These are phyloP conservation scores for Timema cristinae DNA, from an alignment of 2,888 invertebrate species.

Conservation along the genomic window DNA sequence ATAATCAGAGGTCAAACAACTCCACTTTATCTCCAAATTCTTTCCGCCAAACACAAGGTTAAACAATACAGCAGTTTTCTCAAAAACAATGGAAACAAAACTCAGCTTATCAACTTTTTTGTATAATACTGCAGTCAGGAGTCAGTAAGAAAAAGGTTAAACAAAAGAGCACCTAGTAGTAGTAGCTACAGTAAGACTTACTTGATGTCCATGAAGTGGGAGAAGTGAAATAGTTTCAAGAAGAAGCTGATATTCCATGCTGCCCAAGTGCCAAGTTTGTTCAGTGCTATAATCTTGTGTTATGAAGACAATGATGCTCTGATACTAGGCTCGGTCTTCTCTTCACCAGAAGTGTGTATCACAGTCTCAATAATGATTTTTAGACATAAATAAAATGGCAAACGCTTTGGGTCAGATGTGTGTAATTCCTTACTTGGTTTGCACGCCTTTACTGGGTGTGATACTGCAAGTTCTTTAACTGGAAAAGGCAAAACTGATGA, in stretches of 20 bases:
- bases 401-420: not conserved
- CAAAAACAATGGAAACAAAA: not conserved
- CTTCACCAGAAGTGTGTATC: not conserved
- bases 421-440: not conserved
- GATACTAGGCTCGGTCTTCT: not conserved
- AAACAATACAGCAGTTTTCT: not conserved
- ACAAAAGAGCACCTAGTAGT: not conserved
- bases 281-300: not conserved
- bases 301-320: conserved; percentile 1
- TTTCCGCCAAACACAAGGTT: not conserved
- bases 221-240: not conserved
- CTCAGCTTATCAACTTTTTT: not conserved
- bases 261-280: not conserved
- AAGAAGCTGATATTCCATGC: conserved; percentile 4
- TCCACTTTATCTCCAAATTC: not conserved
- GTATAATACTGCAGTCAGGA: not conserved
- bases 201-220: not conserved
- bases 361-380: not conserved
- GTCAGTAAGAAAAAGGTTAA: conserved; percentile 1
- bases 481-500: too few species aligned
- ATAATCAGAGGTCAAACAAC: not conserved
- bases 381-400: not conserved
- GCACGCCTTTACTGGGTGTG: not conserved
- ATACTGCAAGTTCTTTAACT: not conserved
- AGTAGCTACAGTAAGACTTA: not conserved